A percentile compares a stretch with the other conserved stretches of the same genome.
phyloP scores from a whole-genome alignment of 2,797 vertebrate genomes.

The Caiman crocodilus region DNA sequence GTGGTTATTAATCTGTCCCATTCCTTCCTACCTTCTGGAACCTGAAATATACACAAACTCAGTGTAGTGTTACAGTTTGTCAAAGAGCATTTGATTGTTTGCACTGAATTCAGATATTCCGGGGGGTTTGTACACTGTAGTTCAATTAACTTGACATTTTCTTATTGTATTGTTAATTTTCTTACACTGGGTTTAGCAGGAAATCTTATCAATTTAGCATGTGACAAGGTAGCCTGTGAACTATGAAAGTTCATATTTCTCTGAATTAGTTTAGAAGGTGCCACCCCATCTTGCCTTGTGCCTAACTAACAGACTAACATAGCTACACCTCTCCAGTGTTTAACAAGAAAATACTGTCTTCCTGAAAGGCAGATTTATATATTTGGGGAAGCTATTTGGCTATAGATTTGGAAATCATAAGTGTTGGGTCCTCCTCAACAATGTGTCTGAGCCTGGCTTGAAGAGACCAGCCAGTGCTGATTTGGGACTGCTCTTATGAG shows the following conservation, averaged over 20 bases:
- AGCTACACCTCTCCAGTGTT: not conserved
- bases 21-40: not conserved
- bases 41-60: not conserved
- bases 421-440: not conserved
- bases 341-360: not conserved
- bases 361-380: not conserved
- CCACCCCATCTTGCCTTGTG: no score
- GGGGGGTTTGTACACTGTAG: not conserved
- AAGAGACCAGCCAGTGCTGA: not conserved
- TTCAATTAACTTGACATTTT: not conserved
- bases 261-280: no score
- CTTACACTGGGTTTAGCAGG: not conserved
- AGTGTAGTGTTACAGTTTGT: not conserved
- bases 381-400: not conserved
- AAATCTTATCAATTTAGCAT: not conserved
- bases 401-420: not conserved
- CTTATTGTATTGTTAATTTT: not conserved
- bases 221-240: no score
- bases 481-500: constrained; percentile 6
- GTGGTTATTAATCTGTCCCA: constrained; percentile 54
- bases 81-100: not conserved
- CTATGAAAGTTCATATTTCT: no score
- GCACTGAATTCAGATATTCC: constrained; percentile 6
- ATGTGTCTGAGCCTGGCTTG: accelerated
- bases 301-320: no score